phyloP scores from a whole-genome alignment of 2,113 vertebrate genomes.

The Lynx canadensis region DNA sequence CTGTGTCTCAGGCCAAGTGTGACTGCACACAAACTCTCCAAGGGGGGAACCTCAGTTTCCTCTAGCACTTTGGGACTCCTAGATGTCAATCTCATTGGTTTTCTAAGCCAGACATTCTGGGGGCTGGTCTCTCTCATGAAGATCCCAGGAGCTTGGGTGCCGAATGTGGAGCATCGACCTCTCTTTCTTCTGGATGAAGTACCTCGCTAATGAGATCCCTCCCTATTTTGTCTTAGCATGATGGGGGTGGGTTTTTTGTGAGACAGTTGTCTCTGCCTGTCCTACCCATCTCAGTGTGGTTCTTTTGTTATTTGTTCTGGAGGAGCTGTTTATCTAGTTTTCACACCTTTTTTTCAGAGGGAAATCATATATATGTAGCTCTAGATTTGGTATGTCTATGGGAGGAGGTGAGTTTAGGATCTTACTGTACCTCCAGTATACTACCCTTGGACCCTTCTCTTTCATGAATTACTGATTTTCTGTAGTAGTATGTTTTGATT shows the following conservation, averaged over 20 bases:
- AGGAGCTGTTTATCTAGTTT: background rate
- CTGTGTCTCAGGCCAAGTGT: background rate
- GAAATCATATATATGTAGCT: background rate
- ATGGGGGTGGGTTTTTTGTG: background rate
- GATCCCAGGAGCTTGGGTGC: background rate
- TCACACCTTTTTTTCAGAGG: background rate
- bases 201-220: background rate
- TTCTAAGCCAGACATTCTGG: background rate
- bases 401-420: background rate
- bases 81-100: background rate
- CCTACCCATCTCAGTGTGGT: background rate
- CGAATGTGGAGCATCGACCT: background rate
- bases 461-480: background rate
- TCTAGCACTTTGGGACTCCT: background rate
- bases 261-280: background rate
- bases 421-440: background rate
- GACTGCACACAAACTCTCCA: background rate
- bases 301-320: background rate
- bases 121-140: background rate
- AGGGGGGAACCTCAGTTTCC: background rate
- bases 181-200: background rate
- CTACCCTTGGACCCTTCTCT: background rate
- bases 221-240: background rate
- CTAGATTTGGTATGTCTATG: background rate
- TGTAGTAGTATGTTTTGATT: background rate